Evolutionary conservation across 2,888 invertebrate species (phyloP).

Genomic region (Chrysolina haemoptera): DNA sequence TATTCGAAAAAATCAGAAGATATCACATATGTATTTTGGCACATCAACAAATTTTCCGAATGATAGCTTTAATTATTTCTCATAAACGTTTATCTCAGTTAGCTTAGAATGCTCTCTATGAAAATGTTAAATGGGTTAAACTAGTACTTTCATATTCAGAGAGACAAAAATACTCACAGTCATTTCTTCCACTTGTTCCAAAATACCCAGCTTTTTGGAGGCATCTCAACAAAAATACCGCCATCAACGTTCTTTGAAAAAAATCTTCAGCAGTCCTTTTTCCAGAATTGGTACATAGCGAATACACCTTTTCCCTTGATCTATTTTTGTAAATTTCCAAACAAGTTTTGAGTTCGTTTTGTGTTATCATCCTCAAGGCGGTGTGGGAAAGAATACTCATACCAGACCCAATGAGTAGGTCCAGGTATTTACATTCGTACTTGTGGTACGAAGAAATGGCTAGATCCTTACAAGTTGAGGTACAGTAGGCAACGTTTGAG

Average conservation of each 20-base stretch:
- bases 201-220: constrained; percentile 81
- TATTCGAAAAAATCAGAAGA: too few species aligned
- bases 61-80: too few species aligned
- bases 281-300: constrained; percentile 78
- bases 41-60: too few species aligned
- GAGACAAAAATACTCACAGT: constrained; percentile 41
- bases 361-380: constrained; percentile 84
- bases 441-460: constrained; percentile 80
- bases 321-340: constrained; percentile 71
- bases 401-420: constrained; percentile 81
- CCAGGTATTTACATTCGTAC: constrained; percentile 83
- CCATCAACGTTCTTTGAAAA: constrained; percentile 84
- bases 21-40: too few species aligned
- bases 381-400: constrained; percentile 86
- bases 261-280: constrained; percentile 78
- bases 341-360: constrained; percentile 73
- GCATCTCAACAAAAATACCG: constrained; percentile 81
- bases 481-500: constrained; percentile 85
- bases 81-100: too few species aligned
- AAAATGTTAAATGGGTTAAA: too few species aligned
- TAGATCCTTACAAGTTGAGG: constrained; percentile 75
- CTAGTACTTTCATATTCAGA: too few species aligned
- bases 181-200: constrained; percentile 57
- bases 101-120: too few species aligned
- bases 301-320: constrained; percentile 70